phyloP scores from a whole-genome alignment of 2,797 vertebrate genomes.

The Lithobates sylvaticus region DNA sequence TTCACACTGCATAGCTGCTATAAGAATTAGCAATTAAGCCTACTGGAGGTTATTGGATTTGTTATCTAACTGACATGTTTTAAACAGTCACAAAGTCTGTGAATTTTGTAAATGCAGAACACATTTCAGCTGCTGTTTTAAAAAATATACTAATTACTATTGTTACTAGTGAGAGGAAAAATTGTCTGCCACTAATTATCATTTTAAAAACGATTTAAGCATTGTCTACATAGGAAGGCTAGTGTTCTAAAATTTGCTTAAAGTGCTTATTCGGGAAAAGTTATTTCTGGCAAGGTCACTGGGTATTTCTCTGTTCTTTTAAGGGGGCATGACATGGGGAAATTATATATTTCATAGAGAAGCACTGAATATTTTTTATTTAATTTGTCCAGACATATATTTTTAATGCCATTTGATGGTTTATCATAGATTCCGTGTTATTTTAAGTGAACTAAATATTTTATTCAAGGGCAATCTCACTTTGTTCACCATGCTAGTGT shows the following conservation, averaged over 20 bases:
- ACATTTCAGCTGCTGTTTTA: neutral
- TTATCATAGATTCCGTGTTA: neutral
- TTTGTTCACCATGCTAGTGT: neutral
- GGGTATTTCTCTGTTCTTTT: too few relatives aligned
- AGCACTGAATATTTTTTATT: too few relatives aligned
- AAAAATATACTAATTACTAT: neutral
- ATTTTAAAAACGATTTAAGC: neutral
- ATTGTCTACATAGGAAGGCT: neutral
- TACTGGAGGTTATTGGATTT: neutral
- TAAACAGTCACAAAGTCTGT: neutral
- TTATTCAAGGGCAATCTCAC: neutral
- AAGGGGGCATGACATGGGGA: too few relatives aligned
- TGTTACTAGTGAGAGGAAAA: neutral
- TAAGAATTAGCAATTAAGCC: neutral
- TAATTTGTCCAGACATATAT: too few relatives aligned
- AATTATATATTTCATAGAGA: too few relatives aligned
- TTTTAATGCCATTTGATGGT: neutral
- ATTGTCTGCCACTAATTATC: neutral
- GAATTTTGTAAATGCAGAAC: neutral
- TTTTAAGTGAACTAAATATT: neutral
- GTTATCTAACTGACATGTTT: neutral
- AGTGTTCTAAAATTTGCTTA: neutral
- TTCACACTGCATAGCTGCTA: neutral
- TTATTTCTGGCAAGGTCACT: too few relatives aligned
- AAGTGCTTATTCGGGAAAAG: neutral